phyloP scores from a whole-genome alignment of 2,888 invertebrate species.

The Parnassius orleans region DNA sequence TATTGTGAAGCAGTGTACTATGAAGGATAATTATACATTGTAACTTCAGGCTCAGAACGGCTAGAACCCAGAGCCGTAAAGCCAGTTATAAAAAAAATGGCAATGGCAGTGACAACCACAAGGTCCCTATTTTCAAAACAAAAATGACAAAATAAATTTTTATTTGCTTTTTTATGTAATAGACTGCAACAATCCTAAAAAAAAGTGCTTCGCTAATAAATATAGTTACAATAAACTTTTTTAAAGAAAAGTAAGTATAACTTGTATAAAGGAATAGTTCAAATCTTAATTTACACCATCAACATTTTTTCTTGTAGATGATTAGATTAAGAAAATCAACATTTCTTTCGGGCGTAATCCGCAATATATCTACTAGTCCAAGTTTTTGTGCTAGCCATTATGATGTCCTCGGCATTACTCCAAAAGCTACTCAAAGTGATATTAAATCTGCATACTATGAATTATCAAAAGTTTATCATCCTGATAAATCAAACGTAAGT shows the following conservation, averaged over 20 bases:
- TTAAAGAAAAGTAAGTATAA: conserved; percentile 13
- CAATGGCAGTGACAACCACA: conserved; percentile 19
- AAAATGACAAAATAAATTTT: conserved; percentile 19
- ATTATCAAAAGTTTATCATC: conserved; percentile 92
- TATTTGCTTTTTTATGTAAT: conserved; percentile 3
- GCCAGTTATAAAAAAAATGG: too few species aligned
- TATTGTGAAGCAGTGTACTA: too few species aligned
- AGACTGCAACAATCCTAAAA: neutral
- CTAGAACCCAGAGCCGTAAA: too few species aligned
- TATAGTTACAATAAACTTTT: neutral
- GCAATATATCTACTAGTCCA: conserved; percentile 47
- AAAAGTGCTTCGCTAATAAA: conserved; percentile 2
- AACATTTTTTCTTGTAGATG: conserved; percentile 44
- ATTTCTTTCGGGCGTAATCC: conserved; percentile 41
- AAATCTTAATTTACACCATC: neutral
- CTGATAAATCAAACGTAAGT: conserved; percentile 87
- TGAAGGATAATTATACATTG: too few species aligned
- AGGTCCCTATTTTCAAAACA: conserved; percentile 8
- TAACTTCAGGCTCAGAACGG: too few species aligned
- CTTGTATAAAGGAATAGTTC: neutral
- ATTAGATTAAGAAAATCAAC: conserved; percentile 42
- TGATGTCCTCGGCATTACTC: conserved; percentile 85
- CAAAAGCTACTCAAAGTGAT: conserved; percentile 88
- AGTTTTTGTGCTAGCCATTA: conserved; percentile 76
- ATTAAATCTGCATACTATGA: conserved; percentile 95